phyloP scores from a whole-genome alignment of 2,888 invertebrate genomes.

The Anthophora plumipes region DNA sequence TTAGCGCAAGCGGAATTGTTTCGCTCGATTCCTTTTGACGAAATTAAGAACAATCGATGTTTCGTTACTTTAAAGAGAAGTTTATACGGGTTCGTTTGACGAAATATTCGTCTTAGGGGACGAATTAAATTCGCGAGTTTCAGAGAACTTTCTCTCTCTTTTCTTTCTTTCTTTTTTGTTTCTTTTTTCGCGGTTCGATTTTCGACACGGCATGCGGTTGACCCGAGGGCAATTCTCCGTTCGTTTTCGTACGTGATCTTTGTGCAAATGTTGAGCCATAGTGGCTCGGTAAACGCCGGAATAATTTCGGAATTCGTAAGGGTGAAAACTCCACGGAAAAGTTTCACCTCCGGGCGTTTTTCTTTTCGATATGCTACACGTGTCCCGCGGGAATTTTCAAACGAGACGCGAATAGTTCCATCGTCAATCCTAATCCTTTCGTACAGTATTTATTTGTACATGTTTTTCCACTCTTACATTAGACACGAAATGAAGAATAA shows the following conservation, averaged over 20 bases:
- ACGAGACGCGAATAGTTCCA: conserved; percentile 3
- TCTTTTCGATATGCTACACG: background rate
- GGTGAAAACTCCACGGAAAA: conserved; percentile 21
- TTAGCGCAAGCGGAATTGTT: background rate
- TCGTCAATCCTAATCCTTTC: background rate
- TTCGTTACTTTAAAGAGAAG: background rate
- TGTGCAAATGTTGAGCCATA: conserved; percentile 39
- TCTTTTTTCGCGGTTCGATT: background rate
- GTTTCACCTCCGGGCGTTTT: conserved; percentile 29
- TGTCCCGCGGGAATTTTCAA: conserved; percentile 4
- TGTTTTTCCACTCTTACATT: background rate
- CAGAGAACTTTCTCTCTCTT: conserved; percentile 4
- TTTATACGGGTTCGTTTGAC: conserved; percentile 3
- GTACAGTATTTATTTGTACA: background rate
- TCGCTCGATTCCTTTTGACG: background rate
- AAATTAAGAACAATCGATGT: background rate
- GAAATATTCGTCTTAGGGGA: background rate
- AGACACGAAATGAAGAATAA: background rate
- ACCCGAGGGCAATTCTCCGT: conserved; percentile 30
- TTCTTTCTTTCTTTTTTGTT: too few relatives aligned
- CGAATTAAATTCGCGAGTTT: conserved; percentile 37
- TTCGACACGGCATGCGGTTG: conserved; percentile 12
- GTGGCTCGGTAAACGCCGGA: conserved; percentile 27
- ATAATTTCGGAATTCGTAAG: conserved; percentile 51
- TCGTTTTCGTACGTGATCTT: conserved; percentile 53